A percentile compares a stretch with the other conserved stretches of the same genome.
These are phyloP conservation scores for Teinopalpus imperialis DNA, from an alignment of 2,888 invertebrate genomes.

Conservation along the genomic window DNA sequence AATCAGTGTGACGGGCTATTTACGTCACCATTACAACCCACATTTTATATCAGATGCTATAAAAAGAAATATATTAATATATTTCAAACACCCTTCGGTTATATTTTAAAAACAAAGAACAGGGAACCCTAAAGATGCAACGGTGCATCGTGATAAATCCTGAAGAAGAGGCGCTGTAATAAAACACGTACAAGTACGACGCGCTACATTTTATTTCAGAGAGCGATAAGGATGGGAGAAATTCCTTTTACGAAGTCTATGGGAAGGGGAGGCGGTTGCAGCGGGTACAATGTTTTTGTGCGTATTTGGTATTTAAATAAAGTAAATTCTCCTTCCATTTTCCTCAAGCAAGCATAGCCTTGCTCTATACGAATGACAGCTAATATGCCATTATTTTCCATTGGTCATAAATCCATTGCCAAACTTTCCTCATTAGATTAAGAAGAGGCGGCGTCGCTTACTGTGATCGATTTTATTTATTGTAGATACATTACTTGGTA, in stretches of 20 bases:
- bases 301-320: slow-evolving; percentile 78
- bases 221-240: slow-evolving; percentile 79
- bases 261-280: slow-evolving; percentile 51
- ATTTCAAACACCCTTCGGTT: slow-evolving; percentile 25
- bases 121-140: slow-evolving; percentile 40
- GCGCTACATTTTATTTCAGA: slow-evolving; percentile 79
- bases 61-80: too few species aligned
- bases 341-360: neutral
- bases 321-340: slow-evolving; percentile 1
- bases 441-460: slow-evolving; percentile 11
- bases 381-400: slow-evolving; percentile 13
- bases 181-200: slow-evolving; percentile 77
- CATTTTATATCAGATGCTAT: too few species aligned
- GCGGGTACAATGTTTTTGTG: slow-evolving; percentile 51
- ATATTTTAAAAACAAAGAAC: slow-evolving; percentile 19
- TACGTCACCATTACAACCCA: too few species aligned
- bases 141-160: slow-evolving; percentile 74
- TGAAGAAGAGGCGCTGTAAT: slow-evolving; percentile 72
- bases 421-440: slow-evolving; percentile 23
- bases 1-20: too few species aligned
- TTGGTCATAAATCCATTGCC: slow-evolving; percentile 20
- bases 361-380: neutral
- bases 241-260: slow-evolving; percentile 78
- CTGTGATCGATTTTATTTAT: slow-evolving; percentile 22
- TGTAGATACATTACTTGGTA: slow-evolving; percentile 8